Evolutionary conservation across 2,888 invertebrate species (phyloP).

Genomic region (Epiblema foenella): DNA sequence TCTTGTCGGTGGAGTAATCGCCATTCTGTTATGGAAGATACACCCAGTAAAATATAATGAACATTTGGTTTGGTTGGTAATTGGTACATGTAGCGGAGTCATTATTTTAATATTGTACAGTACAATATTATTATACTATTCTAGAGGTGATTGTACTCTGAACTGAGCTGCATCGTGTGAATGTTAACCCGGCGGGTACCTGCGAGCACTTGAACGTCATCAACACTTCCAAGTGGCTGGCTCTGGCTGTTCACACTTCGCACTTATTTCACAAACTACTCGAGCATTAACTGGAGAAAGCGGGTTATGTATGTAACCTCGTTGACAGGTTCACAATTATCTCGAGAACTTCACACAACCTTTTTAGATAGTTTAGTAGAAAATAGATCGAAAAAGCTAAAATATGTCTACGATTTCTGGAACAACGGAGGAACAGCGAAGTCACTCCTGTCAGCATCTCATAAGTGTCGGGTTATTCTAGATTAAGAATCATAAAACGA

Average conservation of each 20-base stretch:
- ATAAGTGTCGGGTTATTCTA: conserved; percentile 46
- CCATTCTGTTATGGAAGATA: no score
- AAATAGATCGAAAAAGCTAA: not conserved
- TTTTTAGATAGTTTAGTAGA: not conserved
- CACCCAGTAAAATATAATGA: no score
- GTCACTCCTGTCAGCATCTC: conserved; percentile 39
- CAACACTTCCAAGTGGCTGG: conserved; percentile 10
- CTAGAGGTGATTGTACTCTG: no score
- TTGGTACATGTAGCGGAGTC: no score
- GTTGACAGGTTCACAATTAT: conserved; percentile 27
- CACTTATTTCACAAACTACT: conserved; percentile 34
- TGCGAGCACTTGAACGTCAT: conserved; percentile 5
- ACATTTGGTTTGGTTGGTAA: no score
- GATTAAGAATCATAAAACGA: conserved; percentile 58
- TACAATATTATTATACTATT: no score
- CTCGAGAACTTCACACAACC: conserved; percentile 1
- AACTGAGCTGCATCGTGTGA: not conserved
- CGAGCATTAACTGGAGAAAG: conserved; percentile 22
- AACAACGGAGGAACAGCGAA: not conserved
- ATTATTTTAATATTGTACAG: no score
- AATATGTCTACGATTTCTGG: not conserved
- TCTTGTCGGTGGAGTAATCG: no score
- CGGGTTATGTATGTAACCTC: conserved; percentile 19
- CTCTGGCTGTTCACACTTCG: conserved; percentile 37
- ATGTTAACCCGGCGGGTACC: not conserved